Evolutionary conservation across 2,113 vertebrate genomes (phyloP), one percentile per base, ranked within the genome.

Genomic region (Cyphomyrus plagiostoma): DNA sequence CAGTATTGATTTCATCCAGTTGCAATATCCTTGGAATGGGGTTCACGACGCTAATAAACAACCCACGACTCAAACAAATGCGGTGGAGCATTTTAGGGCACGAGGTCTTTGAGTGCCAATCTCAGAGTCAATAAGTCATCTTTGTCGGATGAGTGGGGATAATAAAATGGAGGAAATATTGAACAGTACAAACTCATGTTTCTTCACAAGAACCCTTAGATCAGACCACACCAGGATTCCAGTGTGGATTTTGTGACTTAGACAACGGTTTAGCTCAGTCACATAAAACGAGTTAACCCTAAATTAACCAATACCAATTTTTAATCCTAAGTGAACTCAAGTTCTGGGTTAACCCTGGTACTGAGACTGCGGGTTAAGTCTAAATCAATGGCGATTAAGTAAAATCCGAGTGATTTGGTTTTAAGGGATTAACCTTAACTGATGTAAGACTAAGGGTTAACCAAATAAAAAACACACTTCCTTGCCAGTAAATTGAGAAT

Each of bases 51-150:
- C 30, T 56, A 87, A 87, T 87, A 87, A 52, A 42, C 85, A 87
- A 26, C n/a, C 13, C 85, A 87, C 9, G 30, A 50, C 26, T 53
- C 50, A 52, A 35, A 56, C 50, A 53, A 35, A 39, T 53, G 50
- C 30, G 9, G 50, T 15, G 30, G 50, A 53, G 30, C 49, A 35
- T 53, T 87, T 53, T 35, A 50, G n/a, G 85, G n/a, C 85, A 46
- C 4, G 23, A 26, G 85, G 46, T 86, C n/a, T 46, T 86, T 35
- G n/a, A 86, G 48, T 52, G 23, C 46, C 84, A 86, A 30, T 52
- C 84, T 86, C n/a, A 35, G 15, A 50, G n/a, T 87, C 49, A 53
- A 87, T 56, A 52, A 56, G 85, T 35, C 85, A 53, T 87, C 85
- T 87, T 87, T 19, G 85, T 4, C 13, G 17, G 26, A 56, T 26